Evolutionary conservation across 2,113 vertebrate species (phyloP).

Genomic region (Phoxinus phoxinus): DNA sequence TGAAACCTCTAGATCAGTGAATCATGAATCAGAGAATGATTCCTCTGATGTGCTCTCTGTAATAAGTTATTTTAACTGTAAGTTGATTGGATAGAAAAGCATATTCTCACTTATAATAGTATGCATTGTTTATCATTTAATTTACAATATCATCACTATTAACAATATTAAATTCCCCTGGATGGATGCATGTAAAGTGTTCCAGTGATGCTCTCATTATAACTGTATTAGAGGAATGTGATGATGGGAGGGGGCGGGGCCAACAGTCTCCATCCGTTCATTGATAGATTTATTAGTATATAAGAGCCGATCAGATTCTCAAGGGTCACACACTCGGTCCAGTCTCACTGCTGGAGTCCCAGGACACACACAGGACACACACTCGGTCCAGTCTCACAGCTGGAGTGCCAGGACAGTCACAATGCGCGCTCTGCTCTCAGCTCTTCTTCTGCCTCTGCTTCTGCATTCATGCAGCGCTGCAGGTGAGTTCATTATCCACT

Average conservation of each 20-base stretch:
- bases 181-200: background rate
- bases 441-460: constrained; percentile 60
- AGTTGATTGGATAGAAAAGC: too few relatives aligned
- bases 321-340: constrained; percentile 51
- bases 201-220: constrained; percentile 43
- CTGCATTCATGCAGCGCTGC: constrained; percentile 61
- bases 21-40: too few relatives aligned
- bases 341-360: constrained; percentile 42
- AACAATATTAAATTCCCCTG: too few relatives aligned
- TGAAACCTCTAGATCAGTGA: too few relatives aligned
- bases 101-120: too few relatives aligned
- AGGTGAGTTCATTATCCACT: constrained; percentile 65
- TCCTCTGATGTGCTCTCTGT: too few relatives aligned
- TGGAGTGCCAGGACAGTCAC: constrained; percentile 55
- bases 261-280: constrained; percentile 59
- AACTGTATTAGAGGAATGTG: constrained; percentile 61
- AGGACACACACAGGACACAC: constrained; percentile 28
- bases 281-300: constrained; percentile 75
- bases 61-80: too few relatives aligned
- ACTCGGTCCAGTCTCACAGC: constrained; percentile 41
- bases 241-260: constrained; percentile 76
- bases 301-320: constrained; percentile 68
- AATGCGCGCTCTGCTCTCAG: constrained; percentile 68
- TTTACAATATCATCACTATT: too few relatives aligned
- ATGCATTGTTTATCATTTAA: too few relatives aligned